Evolutionary conservation across 2,113 vertebrate species (phyloP).

Genomic region (Grus americana): DNA sequence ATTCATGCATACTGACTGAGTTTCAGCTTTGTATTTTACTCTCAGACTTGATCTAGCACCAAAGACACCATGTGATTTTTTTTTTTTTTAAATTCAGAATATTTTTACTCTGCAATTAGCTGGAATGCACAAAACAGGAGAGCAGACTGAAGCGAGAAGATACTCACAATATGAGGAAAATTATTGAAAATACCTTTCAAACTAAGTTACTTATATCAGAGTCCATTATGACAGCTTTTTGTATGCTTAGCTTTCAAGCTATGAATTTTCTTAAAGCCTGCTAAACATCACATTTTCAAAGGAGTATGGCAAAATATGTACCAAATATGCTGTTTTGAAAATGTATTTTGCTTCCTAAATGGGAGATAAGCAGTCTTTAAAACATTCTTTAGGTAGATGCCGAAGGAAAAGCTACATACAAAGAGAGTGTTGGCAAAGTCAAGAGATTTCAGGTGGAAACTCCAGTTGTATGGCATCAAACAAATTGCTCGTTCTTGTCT

Average conservation of each 20-base stretch:
- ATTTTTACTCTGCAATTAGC: not conserved
- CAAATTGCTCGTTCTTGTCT: not conserved
- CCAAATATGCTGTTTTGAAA: not conserved
- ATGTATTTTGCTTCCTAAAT: not conserved
- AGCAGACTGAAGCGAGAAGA: not conserved
- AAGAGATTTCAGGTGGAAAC: not conserved
- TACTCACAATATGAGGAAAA: not conserved
- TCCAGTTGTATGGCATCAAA: not conserved
- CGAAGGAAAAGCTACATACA: not conserved
- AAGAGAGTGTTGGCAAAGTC: not conserved
- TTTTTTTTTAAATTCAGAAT: not conserved
- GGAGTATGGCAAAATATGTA: not conserved
- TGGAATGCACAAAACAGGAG: not conserved
- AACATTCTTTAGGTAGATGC: not conserved
- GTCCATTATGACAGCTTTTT: not conserved
- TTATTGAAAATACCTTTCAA: not conserved
- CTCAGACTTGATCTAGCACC: not conserved
- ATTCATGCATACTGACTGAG: not conserved
- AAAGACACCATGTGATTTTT: not conserved
- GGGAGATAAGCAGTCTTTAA: not conserved
- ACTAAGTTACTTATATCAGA: not conserved
- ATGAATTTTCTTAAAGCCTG: not conserved
- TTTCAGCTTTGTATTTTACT: not conserved
- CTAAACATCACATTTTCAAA: not conserved
- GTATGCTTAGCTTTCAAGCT: rapidly evolving